Percentiles rank a stretch among this genome's conserved stretches.
Conservation (phyloP, 2,113 vertebrate species). For the Aspiorhynchus laticeps region DNA sequence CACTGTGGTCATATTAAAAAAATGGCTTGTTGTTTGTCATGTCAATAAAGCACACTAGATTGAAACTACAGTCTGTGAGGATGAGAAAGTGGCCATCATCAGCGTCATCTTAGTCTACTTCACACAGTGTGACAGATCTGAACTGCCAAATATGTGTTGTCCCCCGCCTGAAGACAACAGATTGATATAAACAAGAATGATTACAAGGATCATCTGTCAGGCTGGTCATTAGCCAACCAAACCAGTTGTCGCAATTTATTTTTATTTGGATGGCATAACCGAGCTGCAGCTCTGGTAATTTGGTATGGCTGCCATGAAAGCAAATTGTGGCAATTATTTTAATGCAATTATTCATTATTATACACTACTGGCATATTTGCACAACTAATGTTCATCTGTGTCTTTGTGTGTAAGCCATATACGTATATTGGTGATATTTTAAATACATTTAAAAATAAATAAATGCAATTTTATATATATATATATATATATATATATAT, state of each 20-base stretch:
- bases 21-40: background rate
- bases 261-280: constrained; percentile 33
- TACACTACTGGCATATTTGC: background rate
- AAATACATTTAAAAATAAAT: background rate
- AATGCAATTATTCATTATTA: constrained; percentile 36
- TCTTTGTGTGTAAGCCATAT: no score
- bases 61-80: constrained; percentile 4
- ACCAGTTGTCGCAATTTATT: constrained; percentile 47
- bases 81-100: constrained; percentile 7
- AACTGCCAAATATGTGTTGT: constrained; percentile 28
- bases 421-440: no score
- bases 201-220: constrained; percentile 49
- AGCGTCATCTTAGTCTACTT: constrained; percentile 10
- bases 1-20: background rate
- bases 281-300: background rate
- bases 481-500: no score
- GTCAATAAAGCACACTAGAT: background rate
- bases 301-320: constrained; percentile 17
- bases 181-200: constrained; percentile 35
- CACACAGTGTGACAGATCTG: constrained; percentile 22
- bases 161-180: constrained; percentile 16
- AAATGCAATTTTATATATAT: no score
- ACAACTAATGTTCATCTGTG: background rate
- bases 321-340: background rate
- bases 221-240: constrained; percentile 43